Evolutionary conservation across 2,113 vertebrate species (phyloP).

Genomic region (Chaetorhynchus papuensis): DNA sequence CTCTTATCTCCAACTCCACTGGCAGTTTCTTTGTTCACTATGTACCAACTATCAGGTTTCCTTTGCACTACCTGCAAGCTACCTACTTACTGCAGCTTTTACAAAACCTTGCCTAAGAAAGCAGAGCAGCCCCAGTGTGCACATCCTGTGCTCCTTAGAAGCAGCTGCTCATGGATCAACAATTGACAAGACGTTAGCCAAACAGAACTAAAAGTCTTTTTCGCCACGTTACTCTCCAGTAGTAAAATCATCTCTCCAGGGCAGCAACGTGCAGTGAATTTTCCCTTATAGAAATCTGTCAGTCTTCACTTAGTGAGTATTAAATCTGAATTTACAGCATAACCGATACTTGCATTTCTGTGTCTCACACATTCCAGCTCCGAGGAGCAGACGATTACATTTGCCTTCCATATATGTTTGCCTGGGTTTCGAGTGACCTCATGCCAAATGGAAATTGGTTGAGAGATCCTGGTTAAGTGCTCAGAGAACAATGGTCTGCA

Average conservation of each 20-base stretch:
- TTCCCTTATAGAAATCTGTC: background rate
- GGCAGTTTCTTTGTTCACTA: background rate
- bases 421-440: conserved; percentile 72
- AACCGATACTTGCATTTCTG: background rate
- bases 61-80: conserved; percentile 50
- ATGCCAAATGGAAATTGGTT: conserved; percentile 76
- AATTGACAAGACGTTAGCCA: background rate
- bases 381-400: conserved; percentile 6
- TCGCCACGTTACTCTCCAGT: background rate
- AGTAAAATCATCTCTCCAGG: background rate
- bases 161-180: background rate
- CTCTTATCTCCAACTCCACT: background rate
- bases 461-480: conserved; percentile 76
- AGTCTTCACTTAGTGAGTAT: background rate
- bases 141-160: background rate
- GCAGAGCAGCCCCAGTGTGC: background rate
- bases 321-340: conserved; percentile 17
- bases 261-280: background rate
- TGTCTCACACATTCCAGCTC: conserved; percentile 6
- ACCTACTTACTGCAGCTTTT: background rate
- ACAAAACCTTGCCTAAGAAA: background rate
- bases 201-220: background rate
- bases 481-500: conserved; percentile 74
- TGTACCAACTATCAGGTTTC: background rate
- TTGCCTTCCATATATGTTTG: conserved; percentile 70